Conservation (phyloP, 2,888 invertebrate species). For the Hartigia nigra region DNA sequence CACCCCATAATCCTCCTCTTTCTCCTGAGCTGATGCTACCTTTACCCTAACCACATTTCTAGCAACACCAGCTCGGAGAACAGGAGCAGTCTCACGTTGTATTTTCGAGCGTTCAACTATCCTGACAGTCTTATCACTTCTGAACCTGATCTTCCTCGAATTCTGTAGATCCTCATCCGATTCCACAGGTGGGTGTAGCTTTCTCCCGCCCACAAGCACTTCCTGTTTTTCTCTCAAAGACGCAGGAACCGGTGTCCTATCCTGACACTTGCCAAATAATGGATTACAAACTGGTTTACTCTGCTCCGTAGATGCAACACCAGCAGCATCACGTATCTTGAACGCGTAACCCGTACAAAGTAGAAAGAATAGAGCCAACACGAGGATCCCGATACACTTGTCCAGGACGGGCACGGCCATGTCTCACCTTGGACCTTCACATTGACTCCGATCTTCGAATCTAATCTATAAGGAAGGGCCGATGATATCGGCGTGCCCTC, state of each 20-base stretch:
- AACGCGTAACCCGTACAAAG: slow-evolving; percentile 53
- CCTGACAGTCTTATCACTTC: neutral
- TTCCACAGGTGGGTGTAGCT: slow-evolving; percentile 48
- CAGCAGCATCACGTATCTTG: slow-evolving; percentile 51
- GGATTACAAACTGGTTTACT: slow-evolving; percentile 36
- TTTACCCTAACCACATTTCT: neutral
- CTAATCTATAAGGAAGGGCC: neutral
- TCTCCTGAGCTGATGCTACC: slow-evolving; percentile 8
- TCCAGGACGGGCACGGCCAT: slow-evolving; percentile 58
- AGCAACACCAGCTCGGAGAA: neutral
- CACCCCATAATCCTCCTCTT: neutral
- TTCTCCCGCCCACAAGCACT: neutral
- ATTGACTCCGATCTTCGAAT: slow-evolving; percentile 34
- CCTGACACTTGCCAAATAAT: slow-evolving; percentile 42
- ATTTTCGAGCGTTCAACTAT: neutral
- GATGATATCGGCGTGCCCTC: neutral
- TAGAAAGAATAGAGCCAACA: slow-evolving; percentile 44
- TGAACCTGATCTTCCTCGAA: slow-evolving; percentile 21
- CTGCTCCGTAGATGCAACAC: slow-evolving; percentile 24
- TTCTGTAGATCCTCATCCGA: slow-evolving; percentile 22
- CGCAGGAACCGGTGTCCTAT: neutral
- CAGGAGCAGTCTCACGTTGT: neutral
- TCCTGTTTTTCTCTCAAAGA: neutral
- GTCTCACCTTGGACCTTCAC: slow-evolving; percentile 44
- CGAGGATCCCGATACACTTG: slow-evolving; percentile 40